Base-by-base conservation (phyloP, 2,888 invertebrate genomes). In the Stenchaetothrips biformis region DNA sequence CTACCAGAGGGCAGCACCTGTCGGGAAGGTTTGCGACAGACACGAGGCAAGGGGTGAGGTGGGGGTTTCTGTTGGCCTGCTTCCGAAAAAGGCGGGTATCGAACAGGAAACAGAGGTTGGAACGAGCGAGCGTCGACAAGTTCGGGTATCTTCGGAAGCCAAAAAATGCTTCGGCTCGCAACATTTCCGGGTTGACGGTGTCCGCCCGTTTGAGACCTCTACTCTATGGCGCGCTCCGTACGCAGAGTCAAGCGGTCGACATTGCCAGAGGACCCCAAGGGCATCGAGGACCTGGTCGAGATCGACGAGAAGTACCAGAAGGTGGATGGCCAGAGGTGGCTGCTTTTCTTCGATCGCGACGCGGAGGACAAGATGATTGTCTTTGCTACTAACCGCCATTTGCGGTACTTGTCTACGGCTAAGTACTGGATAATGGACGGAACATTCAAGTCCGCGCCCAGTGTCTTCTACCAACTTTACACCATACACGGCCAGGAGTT, bases 341-440 rank as follows among this genome's bases (percentile, higher is more conserved):
- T 53, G 9, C 53, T 53, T 16, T 53, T 53, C 53, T 53, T 53
- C 53, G 53, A 53, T 53, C 53, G 13, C 2, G 53, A 53, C 53
- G 77, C 77, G 2, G 77, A 25, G 37, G 77, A 77, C 25, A 77
- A 77, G 37, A 77, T 77, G 77, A 77, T 77, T 7, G 77, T 77
- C 3, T 7, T 77, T 11, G 25, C 77, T 13, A 27, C 77, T 1
- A 77, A 77, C 37, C 9, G 37, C 16, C 77, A 77, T n/a, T n/a
- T 77, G 18, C 77, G 77, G 16, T 77, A 77, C 77, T 37, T 77
- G 13, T 2, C 25, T 13, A 77, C 2, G 77, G 77, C 77, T 37
- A 77, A 77, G 77, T 77, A 77, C 37, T 77, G 77, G 77, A 37
- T 77, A 37, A 77, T 77, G 77, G 77, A 77, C 37, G 77, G 77